These are phyloP conservation scores for Bugula neritina DNA, from an alignment of 2,888 invertebrate genomes.

Conservation along the genomic window DNA sequence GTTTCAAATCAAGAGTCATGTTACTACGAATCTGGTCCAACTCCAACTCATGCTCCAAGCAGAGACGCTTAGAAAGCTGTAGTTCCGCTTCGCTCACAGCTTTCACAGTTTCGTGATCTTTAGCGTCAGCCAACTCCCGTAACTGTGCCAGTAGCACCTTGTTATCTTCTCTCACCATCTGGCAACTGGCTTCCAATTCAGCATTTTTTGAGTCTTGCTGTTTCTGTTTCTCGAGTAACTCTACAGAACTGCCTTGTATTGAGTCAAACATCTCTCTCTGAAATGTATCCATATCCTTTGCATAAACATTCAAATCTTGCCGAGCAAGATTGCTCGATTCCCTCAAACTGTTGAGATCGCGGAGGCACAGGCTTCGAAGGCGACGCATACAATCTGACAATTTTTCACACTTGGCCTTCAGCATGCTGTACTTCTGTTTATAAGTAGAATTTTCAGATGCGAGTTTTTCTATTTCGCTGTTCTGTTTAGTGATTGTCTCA, in stretches of 20 bases:
- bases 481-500: background rate
- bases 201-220: background rate
- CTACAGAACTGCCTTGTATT: background rate
- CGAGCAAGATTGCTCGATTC: background rate
- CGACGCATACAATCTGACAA: background rate
- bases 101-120: slow-evolving; percentile 30
- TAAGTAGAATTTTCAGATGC: background rate
- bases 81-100: slow-evolving; percentile 31
- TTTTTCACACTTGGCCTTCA: background rate
- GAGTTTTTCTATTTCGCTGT: background rate
- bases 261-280: background rate
- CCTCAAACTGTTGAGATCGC: background rate
- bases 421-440: background rate
- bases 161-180: background rate
- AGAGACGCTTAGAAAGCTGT: slow-evolving; percentile 31
- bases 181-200: background rate
- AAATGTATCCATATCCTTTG: background rate
- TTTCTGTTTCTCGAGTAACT: background rate
- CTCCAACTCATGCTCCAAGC: slow-evolving; percentile 28
- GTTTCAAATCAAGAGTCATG: background rate
- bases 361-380: no score
- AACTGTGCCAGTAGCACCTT: slow-evolving; percentile 29
- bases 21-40: background rate
- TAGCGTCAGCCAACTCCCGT: slow-evolving; percentile 28
- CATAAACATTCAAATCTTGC: background rate